Evolutionary conservation across 2,888 invertebrate species (phyloP).

Genomic region (Drepana falcataria): DNA sequence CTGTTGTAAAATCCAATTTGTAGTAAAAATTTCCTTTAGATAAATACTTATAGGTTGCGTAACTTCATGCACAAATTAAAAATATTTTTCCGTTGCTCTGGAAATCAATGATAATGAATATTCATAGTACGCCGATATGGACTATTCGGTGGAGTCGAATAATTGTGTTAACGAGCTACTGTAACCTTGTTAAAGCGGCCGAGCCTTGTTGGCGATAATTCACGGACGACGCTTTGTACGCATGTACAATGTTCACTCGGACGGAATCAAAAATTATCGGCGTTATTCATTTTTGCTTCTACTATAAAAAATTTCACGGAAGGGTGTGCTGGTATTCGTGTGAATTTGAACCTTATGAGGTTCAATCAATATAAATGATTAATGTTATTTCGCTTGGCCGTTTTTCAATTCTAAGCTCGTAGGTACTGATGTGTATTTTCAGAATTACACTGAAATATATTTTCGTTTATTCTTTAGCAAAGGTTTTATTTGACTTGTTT

Average conservation of each 20-base stretch:
- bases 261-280: constrained; percentile 7
- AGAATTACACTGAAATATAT: too few relatives aligned
- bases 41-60: too few relatives aligned
- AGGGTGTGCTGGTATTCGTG: neutral
- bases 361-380: neutral
- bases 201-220: constrained; percentile 14
- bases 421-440: too few relatives aligned
- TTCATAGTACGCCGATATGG: constrained; percentile 37
- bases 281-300: constrained; percentile 5
- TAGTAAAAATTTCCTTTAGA: too few relatives aligned
- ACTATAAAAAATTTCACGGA: neutral
- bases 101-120: constrained; percentile 45
- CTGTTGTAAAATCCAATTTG: too few relatives aligned
- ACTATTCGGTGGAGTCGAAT: constrained; percentile 27
- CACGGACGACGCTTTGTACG: constrained; percentile 7
- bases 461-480: too few relatives aligned
- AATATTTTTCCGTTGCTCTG: constrained; percentile 7
- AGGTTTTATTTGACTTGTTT: too few relatives aligned
- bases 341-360: neutral
- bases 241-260: constrained; percentile 13
- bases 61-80: neutral
- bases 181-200: constrained; percentile 35
- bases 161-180: constrained; percentile 41
- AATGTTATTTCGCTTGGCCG: neutral
- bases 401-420: neutral